Base-by-base conservation (phyloP, 2,888 invertebrate genomes). In the Tricholauxania praeusta region DNA sequence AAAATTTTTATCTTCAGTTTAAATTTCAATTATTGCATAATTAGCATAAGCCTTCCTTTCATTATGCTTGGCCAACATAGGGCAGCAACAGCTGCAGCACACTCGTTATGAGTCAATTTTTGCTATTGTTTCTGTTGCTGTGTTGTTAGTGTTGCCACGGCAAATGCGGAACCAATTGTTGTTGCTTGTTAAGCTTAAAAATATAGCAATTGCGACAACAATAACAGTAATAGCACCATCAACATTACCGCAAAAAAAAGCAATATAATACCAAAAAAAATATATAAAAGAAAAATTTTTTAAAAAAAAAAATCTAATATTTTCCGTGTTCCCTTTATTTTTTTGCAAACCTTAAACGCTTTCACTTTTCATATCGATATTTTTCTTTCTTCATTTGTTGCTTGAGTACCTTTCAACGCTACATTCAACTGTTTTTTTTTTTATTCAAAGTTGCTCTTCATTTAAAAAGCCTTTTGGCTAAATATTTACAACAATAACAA, bases 291-390 rank as follows among this genome's bases (percentile, higher is more conserved):
- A 22, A 39, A 17, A 57, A 28, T 12, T 28, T 12, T 3, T n/a
- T n/a, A n/a, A n/a, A 15, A 28, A 57, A 22, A 57, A 12, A 57
- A 8, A 12, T 12, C 22, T 57, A 28, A 57, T 57, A 57, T n/a
- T 65, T 65, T 65, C 52, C 65, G 49, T 49, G 39, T 65, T 48
- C n/a, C 65, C 65, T 32, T 65, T 65, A 22, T 49, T 22, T 60
- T 22, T 65, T 22, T 65, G 15, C 17, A 47, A 22, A 15, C 51
- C 39, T 15, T 51, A 51, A 39, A 60, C 48, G 66, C 72, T 72
- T 72, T 72, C 72, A 72, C 72, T 72, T 72, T 72, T 66, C 72
- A 22, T 64, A 72, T 60, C 52, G 65, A 66, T 72, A 66, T 53
- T 52, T 32, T 22, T 52, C 60, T 57, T 57, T 28, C 28, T 28